These are phyloP conservation scores for Columba janthina DNA, from an alignment of 2,113 vertebrate species.

Conservation along the genomic window DNA sequence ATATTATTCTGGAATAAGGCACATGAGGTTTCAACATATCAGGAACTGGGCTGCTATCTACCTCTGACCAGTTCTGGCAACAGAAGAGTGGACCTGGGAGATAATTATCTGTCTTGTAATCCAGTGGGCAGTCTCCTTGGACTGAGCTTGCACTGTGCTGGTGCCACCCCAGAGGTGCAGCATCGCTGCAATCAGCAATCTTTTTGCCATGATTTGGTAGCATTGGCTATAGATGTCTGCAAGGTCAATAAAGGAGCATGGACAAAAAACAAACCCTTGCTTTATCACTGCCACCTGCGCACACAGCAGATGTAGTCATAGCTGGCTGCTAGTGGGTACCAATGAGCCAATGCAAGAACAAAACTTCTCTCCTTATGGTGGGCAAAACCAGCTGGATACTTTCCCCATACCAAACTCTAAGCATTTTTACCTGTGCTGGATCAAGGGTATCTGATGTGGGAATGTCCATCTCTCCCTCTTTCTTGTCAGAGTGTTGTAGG, in stretches of 20 bases:
- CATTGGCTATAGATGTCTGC: neutral
- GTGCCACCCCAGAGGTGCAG: neutral
- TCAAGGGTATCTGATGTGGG: neutral
- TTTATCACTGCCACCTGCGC: neutral
- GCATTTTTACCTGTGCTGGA: neutral
- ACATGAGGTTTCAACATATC: neutral
- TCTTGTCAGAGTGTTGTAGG: neutral
- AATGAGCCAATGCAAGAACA: neutral
- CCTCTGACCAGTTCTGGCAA: neutral
- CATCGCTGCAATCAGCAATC: neutral
- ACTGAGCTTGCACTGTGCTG: accelerated
- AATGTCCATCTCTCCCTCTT: neutral
- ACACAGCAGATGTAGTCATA: accelerated
- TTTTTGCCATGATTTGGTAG: neutral
- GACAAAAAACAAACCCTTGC: neutral
- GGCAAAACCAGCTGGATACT: neutral
- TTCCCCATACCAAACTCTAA: neutral
- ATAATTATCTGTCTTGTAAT: neutral
- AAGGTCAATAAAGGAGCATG: neutral
- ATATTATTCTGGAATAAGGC: neutral
- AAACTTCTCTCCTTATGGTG: neutral
- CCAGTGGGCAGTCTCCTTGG: neutral
- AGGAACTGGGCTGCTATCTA: neutral
- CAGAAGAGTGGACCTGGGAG: neutral
- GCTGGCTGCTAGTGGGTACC: neutral